A percentile compares a stretch with the other conserved stretches of the same genome.
Conservation (phyloP, 1,140 invertebrate genomes). For the Bathynomus jamesi region DNA sequence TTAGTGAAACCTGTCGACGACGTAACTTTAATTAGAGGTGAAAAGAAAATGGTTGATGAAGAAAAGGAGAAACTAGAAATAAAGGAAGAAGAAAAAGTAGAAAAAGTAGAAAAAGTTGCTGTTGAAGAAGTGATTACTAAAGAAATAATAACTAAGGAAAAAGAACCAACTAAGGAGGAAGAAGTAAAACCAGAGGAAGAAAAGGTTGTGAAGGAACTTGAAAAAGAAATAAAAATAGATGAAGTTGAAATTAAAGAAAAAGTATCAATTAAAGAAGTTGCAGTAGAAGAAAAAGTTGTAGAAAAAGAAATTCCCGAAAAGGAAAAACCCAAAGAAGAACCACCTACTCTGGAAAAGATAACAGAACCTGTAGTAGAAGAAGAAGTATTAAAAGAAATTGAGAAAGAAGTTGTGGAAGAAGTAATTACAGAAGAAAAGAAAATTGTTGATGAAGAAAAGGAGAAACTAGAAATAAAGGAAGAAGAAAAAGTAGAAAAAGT, state of each 20-base stretch:
- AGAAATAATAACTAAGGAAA: background rate
- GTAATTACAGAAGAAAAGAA: no score
- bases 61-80: background rate
- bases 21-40: no score
- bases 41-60: background rate
- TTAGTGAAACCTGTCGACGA: background rate
- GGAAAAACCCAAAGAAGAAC: no score
- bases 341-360: no score
- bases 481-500: no score
- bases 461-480: no score
- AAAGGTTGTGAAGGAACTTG: background rate
- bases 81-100: conserved; percentile 3
- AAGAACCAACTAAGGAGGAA: background rate
- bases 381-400: no score
- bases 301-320: no score
- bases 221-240: conserved; percentile 2
- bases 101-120: background rate
- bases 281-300: background rate
- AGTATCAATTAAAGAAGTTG: background rate
- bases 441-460: no score
- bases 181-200: background rate
- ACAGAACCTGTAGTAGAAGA: no score
- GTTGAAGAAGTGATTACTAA: background rate
- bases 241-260: background rate
- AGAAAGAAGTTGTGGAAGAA: no score